A percentile compares a stretch with the other conserved stretches of the same genome.
Conservation (phyloP, 2,113 vertebrate genomes). For the Aldabrachelys gigantea region DNA sequence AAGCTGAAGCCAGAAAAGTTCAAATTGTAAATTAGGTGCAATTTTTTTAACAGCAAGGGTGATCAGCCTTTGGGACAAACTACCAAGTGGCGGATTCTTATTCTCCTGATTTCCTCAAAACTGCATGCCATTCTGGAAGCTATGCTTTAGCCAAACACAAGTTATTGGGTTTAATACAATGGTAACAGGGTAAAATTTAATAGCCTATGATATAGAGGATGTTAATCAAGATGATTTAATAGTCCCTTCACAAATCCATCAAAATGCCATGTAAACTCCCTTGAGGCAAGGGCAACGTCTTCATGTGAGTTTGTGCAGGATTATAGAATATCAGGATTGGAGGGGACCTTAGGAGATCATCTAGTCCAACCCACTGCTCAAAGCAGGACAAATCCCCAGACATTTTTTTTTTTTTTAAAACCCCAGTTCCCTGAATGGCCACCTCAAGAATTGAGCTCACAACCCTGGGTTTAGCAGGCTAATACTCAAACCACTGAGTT, state of each 20-base stretch:
- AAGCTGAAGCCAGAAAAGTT: background rate
- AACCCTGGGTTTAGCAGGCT: too few species aligned
- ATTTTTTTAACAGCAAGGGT: background rate
- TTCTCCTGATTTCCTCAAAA: background rate
- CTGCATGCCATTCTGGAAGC: background rate
- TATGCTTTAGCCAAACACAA: background rate
- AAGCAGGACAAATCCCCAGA: too few species aligned
- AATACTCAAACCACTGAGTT: background rate
- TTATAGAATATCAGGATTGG: background rate
- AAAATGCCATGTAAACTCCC: background rate
- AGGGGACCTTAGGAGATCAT: too few species aligned
- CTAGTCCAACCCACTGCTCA: too few species aligned
- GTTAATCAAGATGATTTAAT: accelerated
- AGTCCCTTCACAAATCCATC: background rate
- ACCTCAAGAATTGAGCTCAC: too few species aligned
- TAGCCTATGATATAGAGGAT: background rate
- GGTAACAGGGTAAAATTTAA: background rate
- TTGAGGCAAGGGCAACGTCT: background rate
- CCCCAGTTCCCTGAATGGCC: too few species aligned
- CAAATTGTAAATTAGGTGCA: background rate
- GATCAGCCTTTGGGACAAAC: background rate
- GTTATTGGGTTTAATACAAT: background rate
- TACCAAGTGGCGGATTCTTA: background rate
- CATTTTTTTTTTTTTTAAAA: too few species aligned
- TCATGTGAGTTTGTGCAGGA: background rate